Evolutionary conservation across 2,797 vertebrate genomes (phyloP).

Genomic region (Sphaeramia orbicularis): DNA sequence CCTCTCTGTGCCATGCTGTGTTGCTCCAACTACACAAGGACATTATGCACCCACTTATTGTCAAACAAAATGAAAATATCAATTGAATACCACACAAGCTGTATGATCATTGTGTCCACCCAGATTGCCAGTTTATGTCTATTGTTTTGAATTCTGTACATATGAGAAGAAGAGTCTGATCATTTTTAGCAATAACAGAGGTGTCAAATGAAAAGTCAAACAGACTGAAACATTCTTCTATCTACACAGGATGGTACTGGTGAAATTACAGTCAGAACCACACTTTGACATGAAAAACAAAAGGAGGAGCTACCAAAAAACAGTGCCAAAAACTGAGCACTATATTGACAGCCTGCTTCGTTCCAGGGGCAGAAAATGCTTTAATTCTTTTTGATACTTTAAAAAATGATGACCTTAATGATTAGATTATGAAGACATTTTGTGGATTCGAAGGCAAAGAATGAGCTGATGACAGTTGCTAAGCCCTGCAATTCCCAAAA

Average conservation of each 20-base stretch:
- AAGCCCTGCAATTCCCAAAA: no score
- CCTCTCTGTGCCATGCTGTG: conserved; percentile 5
- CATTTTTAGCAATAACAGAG: conserved; percentile 21
- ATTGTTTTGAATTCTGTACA: conserved; percentile 7
- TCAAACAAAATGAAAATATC: conserved; percentile 35
- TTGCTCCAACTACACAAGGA: conserved; percentile 8
- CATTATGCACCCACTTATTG: conserved; percentile 4
- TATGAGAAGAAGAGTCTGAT: neutral
- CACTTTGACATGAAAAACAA: neutral
- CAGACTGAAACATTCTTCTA: conserved; percentile 37
- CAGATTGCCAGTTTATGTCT: neutral
- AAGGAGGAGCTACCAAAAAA: neutral
- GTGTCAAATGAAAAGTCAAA: conserved; percentile 18
- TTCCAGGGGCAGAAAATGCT: neutral
- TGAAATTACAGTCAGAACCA: no score
- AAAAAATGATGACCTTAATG: no score
- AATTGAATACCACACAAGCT: conserved; percentile 29
- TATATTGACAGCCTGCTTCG: neutral
- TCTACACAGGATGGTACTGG: neutral
- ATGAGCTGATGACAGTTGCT: no score
- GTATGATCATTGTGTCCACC: conserved; percentile 16
- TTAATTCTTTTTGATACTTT: no score
- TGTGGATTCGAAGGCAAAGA: no score
- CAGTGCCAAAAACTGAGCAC: neutral
- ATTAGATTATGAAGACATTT: no score